phyloP scores from a whole-genome alignment of 2,113 vertebrate genomes.

The Cynocephalus volans region DNA sequence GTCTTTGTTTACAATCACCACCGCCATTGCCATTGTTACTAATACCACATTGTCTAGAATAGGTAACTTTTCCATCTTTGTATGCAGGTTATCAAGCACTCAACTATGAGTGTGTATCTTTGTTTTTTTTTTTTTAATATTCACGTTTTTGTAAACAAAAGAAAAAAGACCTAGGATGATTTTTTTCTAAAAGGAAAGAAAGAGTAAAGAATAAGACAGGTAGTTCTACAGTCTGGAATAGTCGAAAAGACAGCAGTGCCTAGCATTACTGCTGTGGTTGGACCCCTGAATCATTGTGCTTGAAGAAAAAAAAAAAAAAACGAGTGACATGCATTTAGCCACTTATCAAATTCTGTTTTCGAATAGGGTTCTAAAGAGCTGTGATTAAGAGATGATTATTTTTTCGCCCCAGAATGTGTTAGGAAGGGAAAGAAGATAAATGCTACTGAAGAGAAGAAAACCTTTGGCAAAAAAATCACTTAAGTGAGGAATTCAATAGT shows the following conservation, averaged over 20 bases:
- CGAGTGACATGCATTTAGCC: neutral
- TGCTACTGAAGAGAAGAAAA: neutral
- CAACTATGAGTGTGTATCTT: neutral
- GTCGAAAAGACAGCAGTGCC: neutral
- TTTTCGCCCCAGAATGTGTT: neutral
- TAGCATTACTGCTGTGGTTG: rapidly evolving
- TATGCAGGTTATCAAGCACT: neutral
- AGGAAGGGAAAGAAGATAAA: neutral
- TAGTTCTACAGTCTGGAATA: too few relatives aligned
- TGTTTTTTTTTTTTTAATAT: neutral
- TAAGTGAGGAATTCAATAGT: neutral
- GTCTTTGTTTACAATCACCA: neutral
- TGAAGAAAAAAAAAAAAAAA: neutral
- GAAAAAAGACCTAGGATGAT: neutral
- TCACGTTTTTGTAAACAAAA: neutral
- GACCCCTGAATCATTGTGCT: neutral
- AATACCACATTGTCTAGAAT: rapidly evolving
- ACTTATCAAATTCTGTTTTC: neutral
- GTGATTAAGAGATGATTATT: neutral
- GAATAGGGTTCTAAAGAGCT: neutral
- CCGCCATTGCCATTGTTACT: neutral
- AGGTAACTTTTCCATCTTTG: neutral
- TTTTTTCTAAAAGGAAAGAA: neutral
- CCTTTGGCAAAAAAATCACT: neutral
- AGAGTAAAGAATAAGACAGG: neutral